These are phyloP conservation scores for Pygoscelis antarcticus DNA, from an alignment of 2,113 vertebrate species.

Conservation along the genomic window DNA sequence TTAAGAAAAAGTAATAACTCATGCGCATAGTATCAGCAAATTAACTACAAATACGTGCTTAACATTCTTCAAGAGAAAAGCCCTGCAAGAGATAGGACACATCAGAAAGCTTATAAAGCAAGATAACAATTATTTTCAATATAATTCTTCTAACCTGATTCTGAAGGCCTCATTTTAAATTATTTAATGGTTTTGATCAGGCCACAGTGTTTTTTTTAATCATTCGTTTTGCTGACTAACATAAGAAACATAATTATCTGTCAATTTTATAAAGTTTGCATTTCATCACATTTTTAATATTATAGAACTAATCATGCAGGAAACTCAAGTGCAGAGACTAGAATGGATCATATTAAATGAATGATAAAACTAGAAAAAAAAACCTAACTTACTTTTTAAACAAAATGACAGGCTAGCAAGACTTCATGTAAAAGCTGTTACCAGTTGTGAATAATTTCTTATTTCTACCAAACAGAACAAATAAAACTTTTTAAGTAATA, in stretches of 20 bases:
- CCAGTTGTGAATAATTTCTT: background rate
- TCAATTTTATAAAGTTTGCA: slow-evolving; percentile 65
- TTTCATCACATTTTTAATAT: slow-evolving; percentile 65
- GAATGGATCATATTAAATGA: slow-evolving; percentile 56
- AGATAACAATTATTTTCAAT: slow-evolving; percentile 72
- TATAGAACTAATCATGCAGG: slow-evolving; percentile 63
- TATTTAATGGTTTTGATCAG: slow-evolving; percentile 67
- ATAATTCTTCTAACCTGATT: slow-evolving; percentile 69
- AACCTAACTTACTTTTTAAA: background rate
- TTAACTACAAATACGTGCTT: slow-evolving; percentile 72
- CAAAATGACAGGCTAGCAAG: slow-evolving; percentile 13
- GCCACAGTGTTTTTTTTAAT: slow-evolving; percentile 33
- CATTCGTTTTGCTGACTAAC: slow-evolving; percentile 39
- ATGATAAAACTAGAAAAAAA: slow-evolving; percentile 1
- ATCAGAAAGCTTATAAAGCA: slow-evolving; percentile 61
- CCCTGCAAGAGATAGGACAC: slow-evolving; percentile 61
- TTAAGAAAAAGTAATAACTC: slow-evolving; percentile 67
- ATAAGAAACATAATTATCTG: slow-evolving; percentile 61
- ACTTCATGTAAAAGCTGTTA: slow-evolving; percentile 27
- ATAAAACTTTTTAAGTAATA: background rate
- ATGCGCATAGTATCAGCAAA: slow-evolving; percentile 64
- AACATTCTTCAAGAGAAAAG: slow-evolving; percentile 71
- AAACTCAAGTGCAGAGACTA: slow-evolving; percentile 57
- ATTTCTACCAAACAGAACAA: slow-evolving; percentile 19
- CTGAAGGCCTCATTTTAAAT: slow-evolving; percentile 62